These are phyloP conservation scores for Calycopis cecrops DNA, from an alignment of 1,140 invertebrate species.

Conservation along the genomic window DNA sequence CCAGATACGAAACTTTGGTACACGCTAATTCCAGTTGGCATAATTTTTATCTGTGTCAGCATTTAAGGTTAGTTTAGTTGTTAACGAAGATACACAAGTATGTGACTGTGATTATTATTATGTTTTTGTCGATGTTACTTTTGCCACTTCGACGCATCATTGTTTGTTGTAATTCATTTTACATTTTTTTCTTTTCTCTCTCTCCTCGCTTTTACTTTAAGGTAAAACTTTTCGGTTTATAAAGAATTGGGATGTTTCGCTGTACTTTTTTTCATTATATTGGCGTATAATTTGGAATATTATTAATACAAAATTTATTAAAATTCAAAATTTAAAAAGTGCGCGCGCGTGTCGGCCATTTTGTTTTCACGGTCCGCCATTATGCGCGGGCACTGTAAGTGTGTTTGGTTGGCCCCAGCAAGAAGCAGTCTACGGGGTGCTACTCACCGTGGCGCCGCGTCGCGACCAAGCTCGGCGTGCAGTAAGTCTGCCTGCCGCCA, in stretches of 20 bases:
- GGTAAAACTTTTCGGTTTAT: too few relatives aligned
- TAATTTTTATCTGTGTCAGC: constrained; percentile 16
- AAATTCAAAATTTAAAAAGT: neutral
- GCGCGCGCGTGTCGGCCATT: too few relatives aligned
- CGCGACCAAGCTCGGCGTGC: constrained; percentile 93
- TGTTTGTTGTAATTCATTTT: constrained; percentile 33
- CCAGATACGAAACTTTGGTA: constrained; percentile 5
- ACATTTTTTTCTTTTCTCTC: constrained; percentile 22
- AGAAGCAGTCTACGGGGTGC: constrained; percentile 79
- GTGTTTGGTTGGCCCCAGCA: constrained; percentile 63
- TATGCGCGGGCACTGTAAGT: constrained; percentile 17
- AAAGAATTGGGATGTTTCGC: too few relatives aligned
- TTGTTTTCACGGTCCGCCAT: neutral
- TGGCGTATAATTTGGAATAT: neutral
- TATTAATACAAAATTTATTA: neutral
- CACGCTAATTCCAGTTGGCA: constrained; percentile 10
- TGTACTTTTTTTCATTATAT: neutral
- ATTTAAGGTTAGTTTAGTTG: constrained; percentile 13
- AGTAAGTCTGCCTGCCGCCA: constrained; percentile 82
- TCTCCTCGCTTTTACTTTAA: too few relatives aligned
- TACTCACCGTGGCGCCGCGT: constrained; percentile 93
- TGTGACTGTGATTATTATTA: constrained; percentile 9
- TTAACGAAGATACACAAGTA: constrained; percentile 63
- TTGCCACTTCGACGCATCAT: too few relatives aligned
- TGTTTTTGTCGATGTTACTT: too few relatives aligned